Base-by-base conservation (phyloP, 2,113 vertebrate species). In the Neodontobutis hainanensis region DNA sequence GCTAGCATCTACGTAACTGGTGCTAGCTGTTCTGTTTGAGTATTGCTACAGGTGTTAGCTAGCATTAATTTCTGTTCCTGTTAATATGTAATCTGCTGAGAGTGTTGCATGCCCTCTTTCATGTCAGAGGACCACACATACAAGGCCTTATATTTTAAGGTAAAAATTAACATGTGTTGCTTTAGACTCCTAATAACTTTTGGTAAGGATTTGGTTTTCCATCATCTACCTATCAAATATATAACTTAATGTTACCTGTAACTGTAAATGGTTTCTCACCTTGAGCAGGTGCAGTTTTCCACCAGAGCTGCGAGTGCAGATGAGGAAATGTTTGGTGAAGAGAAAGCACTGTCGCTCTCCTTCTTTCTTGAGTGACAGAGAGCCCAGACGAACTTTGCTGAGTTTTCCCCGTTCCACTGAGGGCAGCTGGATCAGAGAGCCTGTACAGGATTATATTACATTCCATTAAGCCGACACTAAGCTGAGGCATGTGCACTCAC, bases 271-370 rank as follows among this genome's bases (percentile, higher is more conserved):
- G 14, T 40, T 11, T 49, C 64, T 60, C 92, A 96, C 97, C 94
- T 99, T 99, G 36, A 99, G 95, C 49, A 99, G 93, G 89, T 99
- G 97, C 36, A 99, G 91, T 80, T 99, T 99, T 76, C 97, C 97
- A 73, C 97, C 97, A 8, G 97, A 99, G 88, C 97, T 99, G 85
- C 97, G 94, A 5, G 97, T 99, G 88, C 97, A 99, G 82, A 99
- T 95, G 52, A 99, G 92, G 70, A 98, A 98, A 90, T 99, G 97
- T 73, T 99, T 99, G 79, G 97, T 99, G 85, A 99, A 99, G 73
- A 99, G 94, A 91, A 99, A 99, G 84, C 97, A 99, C 79, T 99
- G 97, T 15, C 97, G 93, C 83, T 99, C 97, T 68, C 96, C 97
- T 93, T 99, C 97, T 88, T 97, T 99, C 92, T 98, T 99, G 88